Evolutionary conservation across 2,113 vertebrate genomes (phyloP).

Genomic region (Gila orcuttii): DNA sequence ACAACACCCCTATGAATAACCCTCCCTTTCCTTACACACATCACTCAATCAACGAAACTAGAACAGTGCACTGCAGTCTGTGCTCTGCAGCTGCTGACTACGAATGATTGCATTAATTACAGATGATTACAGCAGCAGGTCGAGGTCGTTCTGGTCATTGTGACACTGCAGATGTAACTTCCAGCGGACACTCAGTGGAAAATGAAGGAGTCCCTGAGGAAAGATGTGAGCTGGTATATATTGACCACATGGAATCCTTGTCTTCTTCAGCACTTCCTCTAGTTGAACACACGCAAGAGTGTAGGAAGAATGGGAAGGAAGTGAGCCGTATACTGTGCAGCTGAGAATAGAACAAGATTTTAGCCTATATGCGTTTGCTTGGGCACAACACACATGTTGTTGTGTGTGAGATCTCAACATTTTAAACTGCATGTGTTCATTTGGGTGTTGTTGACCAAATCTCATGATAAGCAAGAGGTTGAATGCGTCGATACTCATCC

Average conservation of each 20-base stretch:
- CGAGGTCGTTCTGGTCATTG: conserved; percentile 25
- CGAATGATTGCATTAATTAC: not conserved
- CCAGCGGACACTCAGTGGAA: conserved; percentile 37
- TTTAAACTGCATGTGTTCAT: not conserved
- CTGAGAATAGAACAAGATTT: conserved; percentile 28
- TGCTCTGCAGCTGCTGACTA: conserved; percentile 2
- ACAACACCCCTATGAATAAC: conserved; percentile 16
- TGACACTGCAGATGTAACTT: conserved; percentile 31
- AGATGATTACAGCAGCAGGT: conserved; percentile 37
- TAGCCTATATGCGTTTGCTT: conserved; percentile 3
- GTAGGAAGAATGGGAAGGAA: conserved; percentile 69
- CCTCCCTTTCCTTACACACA: not conserved
- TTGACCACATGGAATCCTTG: conserved; percentile 64
- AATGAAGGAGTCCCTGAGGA: conserved; percentile 65
- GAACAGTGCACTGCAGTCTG: not conserved
- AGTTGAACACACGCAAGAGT: conserved; percentile 71
- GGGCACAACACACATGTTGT: not conserved
- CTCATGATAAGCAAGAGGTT: conserved; percentile 62
- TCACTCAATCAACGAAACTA: not conserved
- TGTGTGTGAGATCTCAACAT: not conserved
- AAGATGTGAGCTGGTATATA: conserved; percentile 68
- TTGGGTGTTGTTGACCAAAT: conserved; percentile 23
- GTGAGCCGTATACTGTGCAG: conserved; percentile 45
- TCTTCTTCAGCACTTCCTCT: conserved; percentile 62
- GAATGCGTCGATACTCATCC: conserved; percentile 65